Conservation (phyloP, 2,888 invertebrate species). For the Chorisops tibialis region DNA sequence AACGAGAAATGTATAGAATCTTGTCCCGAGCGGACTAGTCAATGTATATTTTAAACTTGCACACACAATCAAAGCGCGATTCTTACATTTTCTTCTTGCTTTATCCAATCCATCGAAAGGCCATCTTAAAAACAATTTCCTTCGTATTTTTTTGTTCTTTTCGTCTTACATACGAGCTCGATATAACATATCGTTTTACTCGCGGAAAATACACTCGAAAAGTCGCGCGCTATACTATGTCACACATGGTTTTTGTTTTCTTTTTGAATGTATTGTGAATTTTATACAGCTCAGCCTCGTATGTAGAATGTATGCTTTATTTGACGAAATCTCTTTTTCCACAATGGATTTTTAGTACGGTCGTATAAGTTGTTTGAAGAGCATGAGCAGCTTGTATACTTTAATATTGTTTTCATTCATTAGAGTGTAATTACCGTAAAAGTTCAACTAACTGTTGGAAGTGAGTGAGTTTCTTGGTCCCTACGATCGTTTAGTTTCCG, state of each 20-base stretch:
- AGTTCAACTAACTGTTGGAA: slow-evolving; percentile 16
- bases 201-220: slow-evolving; percentile 6
- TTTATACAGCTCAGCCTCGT: neutral
- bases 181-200: slow-evolving; percentile 14
- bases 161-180: slow-evolving; percentile 8
- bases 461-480: neutral
- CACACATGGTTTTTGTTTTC: neutral
- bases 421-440: slow-evolving; percentile 31
- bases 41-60: neutral
- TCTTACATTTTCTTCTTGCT: neutral
- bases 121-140: neutral
- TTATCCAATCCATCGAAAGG: slow-evolving; percentile 3
- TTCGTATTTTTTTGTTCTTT: too few species aligned
- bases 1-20: too few species aligned
- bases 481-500: too few species aligned
- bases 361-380: slow-evolving; percentile 36
- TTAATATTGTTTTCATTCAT: slow-evolving; percentile 31
- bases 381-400: slow-evolving; percentile 31
- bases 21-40: too few species aligned
- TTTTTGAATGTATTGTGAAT: neutral
- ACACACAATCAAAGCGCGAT: neutral
- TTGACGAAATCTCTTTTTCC: slow-evolving; percentile 35
- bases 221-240: too few species aligned
- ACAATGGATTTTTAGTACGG: slow-evolving; percentile 37
- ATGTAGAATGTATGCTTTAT: slow-evolving; percentile 31